phyloP scores from a whole-genome alignment of 2,113 vertebrate species.

The Hyaena hyaena region DNA sequence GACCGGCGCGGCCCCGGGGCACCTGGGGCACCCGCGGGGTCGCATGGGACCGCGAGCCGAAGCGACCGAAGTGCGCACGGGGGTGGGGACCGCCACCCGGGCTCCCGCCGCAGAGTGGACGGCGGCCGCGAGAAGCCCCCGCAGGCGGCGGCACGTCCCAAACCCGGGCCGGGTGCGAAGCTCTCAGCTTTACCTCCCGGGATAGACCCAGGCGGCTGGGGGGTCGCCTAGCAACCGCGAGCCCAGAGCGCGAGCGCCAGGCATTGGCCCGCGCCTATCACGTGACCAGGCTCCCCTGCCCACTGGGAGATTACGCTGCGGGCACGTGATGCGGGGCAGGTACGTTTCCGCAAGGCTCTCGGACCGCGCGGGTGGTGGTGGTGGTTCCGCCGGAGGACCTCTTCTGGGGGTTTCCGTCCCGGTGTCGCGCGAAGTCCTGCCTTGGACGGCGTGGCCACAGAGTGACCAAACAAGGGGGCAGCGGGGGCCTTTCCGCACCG shows the following conservation, averaged over 20 bases:
- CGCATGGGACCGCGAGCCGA: too few relatives aligned
- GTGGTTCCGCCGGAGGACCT: rapidly evolving
- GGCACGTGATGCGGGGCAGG: background rate
- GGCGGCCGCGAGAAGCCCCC: too few relatives aligned
- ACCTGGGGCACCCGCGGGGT: rapidly evolving
- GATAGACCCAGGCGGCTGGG: rapidly evolving
- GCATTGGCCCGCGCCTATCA: background rate
- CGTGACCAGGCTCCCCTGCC: rapidly evolving
- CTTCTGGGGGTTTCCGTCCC: rapidly evolving
- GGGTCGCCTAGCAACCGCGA: slow-evolving; percentile 63
- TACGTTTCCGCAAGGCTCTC: rapidly evolving
- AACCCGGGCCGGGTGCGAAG: rapidly evolving
- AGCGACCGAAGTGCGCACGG: background rate
- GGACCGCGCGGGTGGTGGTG: rapidly evolving
- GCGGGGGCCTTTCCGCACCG: background rate
- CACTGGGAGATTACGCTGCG: rapidly evolving
- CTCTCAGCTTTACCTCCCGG: rapidly evolving
- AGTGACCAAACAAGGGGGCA: background rate
- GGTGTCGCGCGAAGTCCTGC: rapidly evolving
- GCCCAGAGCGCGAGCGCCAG: background rate
- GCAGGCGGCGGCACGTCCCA: rapidly evolving
- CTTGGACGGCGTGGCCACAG: rapidly evolving
- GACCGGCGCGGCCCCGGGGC: background rate
- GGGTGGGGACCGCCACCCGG: rapidly evolving
- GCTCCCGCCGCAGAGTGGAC: too few relatives aligned